These are phyloP conservation scores for Tenthredo notha DNA, from an alignment of 2,888 invertebrate genomes.

Conservation along the genomic window DNA sequence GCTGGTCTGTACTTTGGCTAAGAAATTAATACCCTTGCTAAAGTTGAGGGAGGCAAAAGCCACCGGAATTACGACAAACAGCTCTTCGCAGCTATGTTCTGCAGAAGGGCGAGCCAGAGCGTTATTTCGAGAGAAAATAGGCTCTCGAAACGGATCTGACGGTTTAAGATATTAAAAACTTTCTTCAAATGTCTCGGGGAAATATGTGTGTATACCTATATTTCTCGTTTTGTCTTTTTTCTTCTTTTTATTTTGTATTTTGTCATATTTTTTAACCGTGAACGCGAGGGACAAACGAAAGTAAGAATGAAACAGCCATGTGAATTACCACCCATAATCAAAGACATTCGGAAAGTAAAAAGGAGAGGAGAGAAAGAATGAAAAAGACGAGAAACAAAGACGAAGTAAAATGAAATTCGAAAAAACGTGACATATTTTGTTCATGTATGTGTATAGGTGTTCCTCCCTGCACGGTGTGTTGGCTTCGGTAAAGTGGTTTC, in stretches of 20 bases:
- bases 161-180: neutral
- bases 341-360: too few species aligned
- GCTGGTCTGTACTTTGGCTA: conserved; percentile 26
- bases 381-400: too few species aligned
- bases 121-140: neutral
- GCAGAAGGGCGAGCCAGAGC: neutral
- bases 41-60: conserved; percentile 46
- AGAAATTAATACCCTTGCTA: conserved; percentile 38
- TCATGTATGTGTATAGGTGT: neutral
- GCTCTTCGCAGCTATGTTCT: conserved; percentile 35
- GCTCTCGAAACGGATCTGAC: conserved; percentile 3
- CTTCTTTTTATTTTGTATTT: neutral
- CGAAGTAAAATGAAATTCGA: too few species aligned
- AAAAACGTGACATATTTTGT: neutral
- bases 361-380: too few species aligned
- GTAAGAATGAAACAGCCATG: too few species aligned
- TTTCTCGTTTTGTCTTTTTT: neutral
- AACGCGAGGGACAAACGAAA: too few species aligned
- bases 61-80: conserved; percentile 48
- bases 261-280: too few species aligned
- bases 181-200: neutral
- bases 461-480: neutral
- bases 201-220: neutral
- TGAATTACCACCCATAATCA: too few species aligned
- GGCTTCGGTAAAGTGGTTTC: conserved; percentile 38